Evolutionary conservation across 2,113 vertebrate species (phyloP).

Genomic region (Ammodytes dubius): DNA sequence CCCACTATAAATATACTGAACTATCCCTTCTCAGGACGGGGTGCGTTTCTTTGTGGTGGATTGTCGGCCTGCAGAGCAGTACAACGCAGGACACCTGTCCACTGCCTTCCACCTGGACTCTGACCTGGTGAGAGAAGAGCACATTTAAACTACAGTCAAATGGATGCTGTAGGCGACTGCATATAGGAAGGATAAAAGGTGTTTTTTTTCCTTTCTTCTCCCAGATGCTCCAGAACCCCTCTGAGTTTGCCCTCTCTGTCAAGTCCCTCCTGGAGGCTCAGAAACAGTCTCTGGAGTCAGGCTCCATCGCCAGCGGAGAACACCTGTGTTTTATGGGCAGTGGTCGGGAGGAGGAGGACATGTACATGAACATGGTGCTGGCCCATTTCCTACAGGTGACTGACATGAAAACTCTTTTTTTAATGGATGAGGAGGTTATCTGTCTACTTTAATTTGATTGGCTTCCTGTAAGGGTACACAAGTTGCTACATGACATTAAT

Average conservation of each 20-base stretch:
- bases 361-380: conserved; percentile 99
- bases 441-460: neutral
- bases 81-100: conserved; percentile 97
- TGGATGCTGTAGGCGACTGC: rapidly evolving
- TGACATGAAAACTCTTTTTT: neutral
- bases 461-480: neutral
- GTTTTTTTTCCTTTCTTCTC: neutral
- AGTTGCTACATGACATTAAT: neutral
- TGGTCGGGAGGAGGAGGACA: conserved; percentile 98
- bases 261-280: conserved; percentile 98
- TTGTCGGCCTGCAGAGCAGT: conserved; percentile 98
- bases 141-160: rapidly evolving
- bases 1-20: too few species aligned
- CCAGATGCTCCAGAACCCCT: conserved; percentile 98
- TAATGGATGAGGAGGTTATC: neutral
- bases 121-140: conserved; percentile 88
- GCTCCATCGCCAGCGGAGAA: conserved; percentile 95
- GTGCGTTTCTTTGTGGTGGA: conserved; percentile 99
- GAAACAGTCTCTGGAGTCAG: conserved; percentile 96
- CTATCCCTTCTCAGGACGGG: conserved; percentile 87
- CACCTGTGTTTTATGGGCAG: conserved; percentile 99
- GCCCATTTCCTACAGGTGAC: conserved; percentile 98
- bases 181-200: neutral
- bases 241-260: conserved; percentile 96
- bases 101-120: conserved; percentile 99